Base-by-base conservation (phyloP, 1,140 invertebrate species). In the Caenorhabditis briggsae region DNA sequence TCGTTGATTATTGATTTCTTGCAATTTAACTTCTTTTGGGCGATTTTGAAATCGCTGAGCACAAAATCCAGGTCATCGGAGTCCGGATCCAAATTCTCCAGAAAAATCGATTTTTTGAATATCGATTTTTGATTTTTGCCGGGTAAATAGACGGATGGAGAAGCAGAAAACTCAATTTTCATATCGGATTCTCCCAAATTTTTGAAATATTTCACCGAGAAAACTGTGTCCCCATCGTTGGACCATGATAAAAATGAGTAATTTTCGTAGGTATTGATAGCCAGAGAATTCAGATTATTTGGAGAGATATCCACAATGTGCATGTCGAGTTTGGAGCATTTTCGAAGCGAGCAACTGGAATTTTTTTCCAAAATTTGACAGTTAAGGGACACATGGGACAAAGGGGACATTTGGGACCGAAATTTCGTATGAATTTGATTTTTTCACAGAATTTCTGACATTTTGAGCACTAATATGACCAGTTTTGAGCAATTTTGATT, bases 301-400 rank as follows among this genome's bases (percentile, higher is more conserved):
- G 70, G 46, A 23, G 70, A 46, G 2, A n/a, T 8, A 78, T 78
- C 46, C n/a, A 78, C 70, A 2, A 50, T 18, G 9, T n/a, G 23
- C 11, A 23, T 6, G 20, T 78, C 70, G 18, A n/a, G 11, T 11
- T 78, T 9, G 9, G 70, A 78, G 46, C 70, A 78, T 53, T 78
- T 78, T 8, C 70, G 70, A 12, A 78, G 70, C 11, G 7, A 78
- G 46, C 70, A 78, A 5, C 70, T 78, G 43, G 46, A 78, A 18
- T 58, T 6, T 58, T 18, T 70, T 70, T 43, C 1, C 14, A 11
- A 70, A 46, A 46, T 46, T 64, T 33, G 33, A 33, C 6, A 14
- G 25, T 8, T 64, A 0, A 0, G 25, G 33, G 5, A 14, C 6
- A 33, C 5, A 41, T 25, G 12, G 11, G n/a, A 64, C 20, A 64